Conservation (phyloP, 1,140 invertebrate species). For the Spodoptera litura region DNA sequence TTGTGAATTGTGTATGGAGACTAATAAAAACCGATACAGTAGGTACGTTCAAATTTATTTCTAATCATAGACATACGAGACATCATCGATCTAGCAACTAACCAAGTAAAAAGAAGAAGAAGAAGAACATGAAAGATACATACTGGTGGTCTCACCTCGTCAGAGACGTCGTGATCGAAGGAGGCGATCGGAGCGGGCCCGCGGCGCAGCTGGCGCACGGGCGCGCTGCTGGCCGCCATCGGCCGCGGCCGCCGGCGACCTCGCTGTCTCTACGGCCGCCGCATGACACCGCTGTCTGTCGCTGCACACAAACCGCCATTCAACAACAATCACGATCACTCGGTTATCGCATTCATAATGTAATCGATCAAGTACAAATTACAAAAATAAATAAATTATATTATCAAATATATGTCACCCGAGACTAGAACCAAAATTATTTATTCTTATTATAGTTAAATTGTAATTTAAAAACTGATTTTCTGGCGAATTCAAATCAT, state of each 20-base stretch:
- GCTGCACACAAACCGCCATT: slow-evolving; percentile 1
- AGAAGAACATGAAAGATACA: slow-evolving; percentile 70
- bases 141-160: slow-evolving; percentile 90
- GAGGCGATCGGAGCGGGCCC: slow-evolving; percentile 97
- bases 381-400: no score
- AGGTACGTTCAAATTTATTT: not conserved
- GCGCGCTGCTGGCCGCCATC: slow-evolving; percentile 69
- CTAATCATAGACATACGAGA: no score
- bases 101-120: slow-evolving; percentile 40
- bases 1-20: not conserved
- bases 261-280: not conserved
- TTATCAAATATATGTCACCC: no score
- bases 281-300: not conserved
- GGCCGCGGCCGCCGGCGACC: slow-evolving; percentile 38
- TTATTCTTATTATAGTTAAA: no score
- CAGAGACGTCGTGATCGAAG: slow-evolving; percentile 94
- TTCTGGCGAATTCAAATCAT: no score
- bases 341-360: not conserved
- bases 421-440: no score
- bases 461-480: no score
- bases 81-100: not conserved
- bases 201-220: slow-evolving; percentile 89
- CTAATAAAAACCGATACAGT: not conserved
- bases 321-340: not conserved
- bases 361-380: no score